These are phyloP conservation scores for Cephalopachus bancanus DNA, from an alignment of 2,797 vertebrate genomes.

Conservation along the genomic window DNA sequence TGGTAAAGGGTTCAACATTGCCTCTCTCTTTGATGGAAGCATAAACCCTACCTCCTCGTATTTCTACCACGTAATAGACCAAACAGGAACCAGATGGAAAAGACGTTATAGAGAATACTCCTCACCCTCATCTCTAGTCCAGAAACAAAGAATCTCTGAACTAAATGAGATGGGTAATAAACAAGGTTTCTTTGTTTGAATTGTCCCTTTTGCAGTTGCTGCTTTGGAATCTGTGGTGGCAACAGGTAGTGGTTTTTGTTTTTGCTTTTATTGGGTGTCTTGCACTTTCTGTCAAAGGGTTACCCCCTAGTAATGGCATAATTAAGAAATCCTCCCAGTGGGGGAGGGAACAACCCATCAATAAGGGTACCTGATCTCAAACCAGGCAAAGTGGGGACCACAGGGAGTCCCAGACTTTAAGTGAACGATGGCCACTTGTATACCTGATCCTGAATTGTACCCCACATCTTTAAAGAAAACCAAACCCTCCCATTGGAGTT, in stretches of 20 bases:
- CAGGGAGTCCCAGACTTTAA: too few relatives aligned
- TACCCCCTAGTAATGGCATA: not conserved
- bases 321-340: not conserved
- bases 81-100: not conserved
- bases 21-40: not conserved
- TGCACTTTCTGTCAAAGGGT: not conserved
- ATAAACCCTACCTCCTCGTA: not conserved
- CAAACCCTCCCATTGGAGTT: not conserved
- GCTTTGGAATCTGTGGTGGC: not conserved
- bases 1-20: not conserved
- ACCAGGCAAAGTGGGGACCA: too few relatives aligned
- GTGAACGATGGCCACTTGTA: too few relatives aligned
- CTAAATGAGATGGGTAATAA: not conserved
- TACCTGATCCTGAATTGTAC: too few relatives aligned
- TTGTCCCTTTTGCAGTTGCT: not conserved
- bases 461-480: too few relatives aligned
- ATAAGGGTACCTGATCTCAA: too few relatives aligned
- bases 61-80: not conserved
- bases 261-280: not conserved
- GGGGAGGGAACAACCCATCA: too few relatives aligned
- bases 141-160: not conserved
- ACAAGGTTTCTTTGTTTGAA: not conserved
- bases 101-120: not conserved
- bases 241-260: not conserved
- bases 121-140: slow-evolving; percentile 15